Evolutionary conservation across 2,888 invertebrate species (phyloP), one percentile per base, ranked within the genome.

Genomic region (Anoplius nigerrimus): DNA sequence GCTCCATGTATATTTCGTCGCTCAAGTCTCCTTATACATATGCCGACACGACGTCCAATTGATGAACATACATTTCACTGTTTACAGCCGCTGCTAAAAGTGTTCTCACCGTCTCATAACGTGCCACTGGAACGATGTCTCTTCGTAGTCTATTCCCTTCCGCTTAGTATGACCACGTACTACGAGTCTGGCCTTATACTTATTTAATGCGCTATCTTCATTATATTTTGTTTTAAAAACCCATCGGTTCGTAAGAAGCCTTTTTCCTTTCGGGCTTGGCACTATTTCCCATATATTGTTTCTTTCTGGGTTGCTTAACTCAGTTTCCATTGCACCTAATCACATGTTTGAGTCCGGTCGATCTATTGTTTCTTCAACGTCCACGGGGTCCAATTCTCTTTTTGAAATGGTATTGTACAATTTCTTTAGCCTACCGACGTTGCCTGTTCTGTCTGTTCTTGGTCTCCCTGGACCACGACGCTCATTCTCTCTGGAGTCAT

Each of bases 1-100:
- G 43, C 45, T 76, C 65, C 77, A 80, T 77, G 11, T 51, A 66
- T 2, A 66, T 48, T 34, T 61, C 20, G 16, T 63, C 66, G 1
- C 66, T 63, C 0, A 73, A 42, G 0, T 51, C 21, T 2, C 80
- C 79, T 45, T 79, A 75, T n/a, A 81, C 21, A 45, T 75, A 81
- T 2, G 81, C 78, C 0, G 78, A 74, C 0, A 63, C 66, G 0
- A 81, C 63, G 27, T 80, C 77, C 2, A 79, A 45, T 16, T 82
- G 78, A 21, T 68, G 24, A 4, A 81, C 69, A 2, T 65, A 13
- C 71, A 80, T 66, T 0, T 46, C 62, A 2, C 51, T 27, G 11
- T 63, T 52, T 20, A 62, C 74, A 2, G 75, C 72, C 6, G 79
- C 16, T 0, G 72, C 62, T 1, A 64, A 21, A 2, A 78, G 8